phyloP scores from a whole-genome alignment of 2,797 vertebrate genomes.

The Bufotes viridis region DNA sequence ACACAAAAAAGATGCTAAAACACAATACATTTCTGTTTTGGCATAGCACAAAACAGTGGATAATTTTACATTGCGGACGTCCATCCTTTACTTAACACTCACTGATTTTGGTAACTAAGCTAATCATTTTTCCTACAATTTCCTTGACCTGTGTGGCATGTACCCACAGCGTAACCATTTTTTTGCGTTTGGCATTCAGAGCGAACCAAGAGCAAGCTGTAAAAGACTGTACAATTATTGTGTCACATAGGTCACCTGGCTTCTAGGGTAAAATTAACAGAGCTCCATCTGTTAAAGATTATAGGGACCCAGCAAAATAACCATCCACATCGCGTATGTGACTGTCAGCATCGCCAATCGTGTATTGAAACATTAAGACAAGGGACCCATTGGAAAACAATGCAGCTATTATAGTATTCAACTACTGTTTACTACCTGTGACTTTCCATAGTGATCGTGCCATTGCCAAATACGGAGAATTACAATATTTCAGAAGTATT shows the following conservation, averaged over 20 bases:
- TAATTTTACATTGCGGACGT: neutral
- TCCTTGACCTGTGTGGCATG: neutral
- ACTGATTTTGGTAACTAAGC: neutral
- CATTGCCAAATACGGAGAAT: slow-evolving; percentile 2
- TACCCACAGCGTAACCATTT: neutral
- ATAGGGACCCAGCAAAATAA: neutral
- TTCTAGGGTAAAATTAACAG: neutral
- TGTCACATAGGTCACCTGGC: slow-evolving; percentile 15
- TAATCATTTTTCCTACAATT: neutral
- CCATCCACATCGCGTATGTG: neutral
- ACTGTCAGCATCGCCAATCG: slow-evolving; percentile 4
- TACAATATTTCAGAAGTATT: slow-evolving; percentile 27
- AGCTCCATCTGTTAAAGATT: slow-evolving; percentile 5
- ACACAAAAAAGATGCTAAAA: neutral
- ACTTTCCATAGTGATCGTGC: slow-evolving; percentile 12
- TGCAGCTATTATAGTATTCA: neutral
- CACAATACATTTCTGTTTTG: neutral
- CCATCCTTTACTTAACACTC: neutral
- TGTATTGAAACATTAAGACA: neutral
- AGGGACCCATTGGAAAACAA: neutral
- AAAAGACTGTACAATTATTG: slow-evolving; percentile 3
- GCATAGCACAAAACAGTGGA: neutral
- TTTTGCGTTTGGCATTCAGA: slow-evolving; percentile 8
- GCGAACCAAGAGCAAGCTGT: neutral
- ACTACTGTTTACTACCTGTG: neutral